Conservation (phyloP, 2,797 vertebrate species). For the Notamacropus eugenii region DNA sequence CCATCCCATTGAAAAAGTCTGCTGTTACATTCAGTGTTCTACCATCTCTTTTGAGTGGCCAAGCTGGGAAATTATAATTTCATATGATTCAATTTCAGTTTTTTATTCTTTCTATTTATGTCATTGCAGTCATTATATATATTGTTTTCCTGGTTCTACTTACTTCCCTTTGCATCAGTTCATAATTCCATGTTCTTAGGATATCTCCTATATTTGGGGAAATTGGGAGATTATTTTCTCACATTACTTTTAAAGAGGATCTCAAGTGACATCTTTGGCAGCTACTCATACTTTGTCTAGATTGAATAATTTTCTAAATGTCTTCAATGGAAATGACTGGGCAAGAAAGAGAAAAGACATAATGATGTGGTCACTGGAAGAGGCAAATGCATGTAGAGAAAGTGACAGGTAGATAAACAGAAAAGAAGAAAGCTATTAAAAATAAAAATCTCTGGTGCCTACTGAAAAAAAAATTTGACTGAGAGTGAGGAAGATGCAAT, state of each 20-base stretch:
- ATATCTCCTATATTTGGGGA: not conserved
- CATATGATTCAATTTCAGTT: not conserved
- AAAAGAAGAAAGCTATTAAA: conserved; percentile 74
- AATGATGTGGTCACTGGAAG: conserved; percentile 69
- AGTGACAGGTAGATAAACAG: conserved; percentile 80
- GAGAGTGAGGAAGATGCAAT: conserved; percentile 44
- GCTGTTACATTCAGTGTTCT: conserved; percentile 16
- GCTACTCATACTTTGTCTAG: conserved; percentile 63
- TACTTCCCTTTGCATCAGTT: not conserved
- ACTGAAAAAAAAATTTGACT: conserved; percentile 53
- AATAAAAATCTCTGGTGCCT: conserved; percentile 71
- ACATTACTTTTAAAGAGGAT: conserved; percentile 71
- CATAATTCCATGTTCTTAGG: not conserved
- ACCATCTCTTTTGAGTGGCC: not conserved
- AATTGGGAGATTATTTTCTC: not conserved
- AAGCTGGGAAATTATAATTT: not conserved
- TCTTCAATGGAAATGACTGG: conserved; percentile 76
- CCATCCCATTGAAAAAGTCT: not conserved
- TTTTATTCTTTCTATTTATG: not conserved
- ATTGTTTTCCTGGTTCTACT: not conserved
- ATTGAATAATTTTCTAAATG: conserved; percentile 72
- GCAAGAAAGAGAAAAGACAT: conserved; percentile 75
- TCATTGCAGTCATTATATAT: not conserved
- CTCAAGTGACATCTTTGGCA: conserved; percentile 73
- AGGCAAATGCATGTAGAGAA: conserved; percentile 71